Evolutionary conservation across 2,888 invertebrate genomes (phyloP).

Genomic region (Philereme vetulata): DNA sequence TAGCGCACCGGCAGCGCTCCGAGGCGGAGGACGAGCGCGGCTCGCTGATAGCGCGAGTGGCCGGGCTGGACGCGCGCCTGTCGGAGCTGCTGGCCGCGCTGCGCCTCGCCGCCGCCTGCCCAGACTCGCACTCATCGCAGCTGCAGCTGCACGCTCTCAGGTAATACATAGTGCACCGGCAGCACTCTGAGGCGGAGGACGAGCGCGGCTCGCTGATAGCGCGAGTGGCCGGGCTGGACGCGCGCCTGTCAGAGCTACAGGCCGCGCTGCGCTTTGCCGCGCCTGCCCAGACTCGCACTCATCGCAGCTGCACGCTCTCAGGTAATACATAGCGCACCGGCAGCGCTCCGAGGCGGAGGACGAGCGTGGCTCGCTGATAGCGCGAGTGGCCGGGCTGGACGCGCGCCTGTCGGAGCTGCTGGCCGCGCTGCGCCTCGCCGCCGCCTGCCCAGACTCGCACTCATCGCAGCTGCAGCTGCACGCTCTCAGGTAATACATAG

Average conservation of each 20-base stretch:
- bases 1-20: slow-evolving; percentile 54
- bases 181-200: no score
- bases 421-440: slow-evolving; percentile 85
- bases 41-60: slow-evolving; percentile 57
- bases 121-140: slow-evolving; percentile 60
- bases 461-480: slow-evolving; percentile 46
- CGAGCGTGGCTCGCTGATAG: slow-evolving; percentile 61
- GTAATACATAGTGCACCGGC: slow-evolving; percentile 55
- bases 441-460: slow-evolving; percentile 57
- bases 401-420: slow-evolving; percentile 89
- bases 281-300: slow-evolving; percentile 75
- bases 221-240: slow-evolving; percentile 82
- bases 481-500: slow-evolving; percentile 27
- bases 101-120: slow-evolving; percentile 65
- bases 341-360: slow-evolving; percentile 86
- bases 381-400: slow-evolving; percentile 76
- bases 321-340: slow-evolving; percentile 84
- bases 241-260: slow-evolving; percentile 88
- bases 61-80: slow-evolving; percentile 86
- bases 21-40: slow-evolving; percentile 47
- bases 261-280: slow-evolving; percentile 86
- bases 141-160: slow-evolving; percentile 38
- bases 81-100: slow-evolving; percentile 89
- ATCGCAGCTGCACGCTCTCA: slow-evolving; percentile 26
- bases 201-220: slow-evolving; percentile 46